phyloP scores from a whole-genome alignment of 2,797 vertebrate species.

The Mastacembelus armatus region DNA sequence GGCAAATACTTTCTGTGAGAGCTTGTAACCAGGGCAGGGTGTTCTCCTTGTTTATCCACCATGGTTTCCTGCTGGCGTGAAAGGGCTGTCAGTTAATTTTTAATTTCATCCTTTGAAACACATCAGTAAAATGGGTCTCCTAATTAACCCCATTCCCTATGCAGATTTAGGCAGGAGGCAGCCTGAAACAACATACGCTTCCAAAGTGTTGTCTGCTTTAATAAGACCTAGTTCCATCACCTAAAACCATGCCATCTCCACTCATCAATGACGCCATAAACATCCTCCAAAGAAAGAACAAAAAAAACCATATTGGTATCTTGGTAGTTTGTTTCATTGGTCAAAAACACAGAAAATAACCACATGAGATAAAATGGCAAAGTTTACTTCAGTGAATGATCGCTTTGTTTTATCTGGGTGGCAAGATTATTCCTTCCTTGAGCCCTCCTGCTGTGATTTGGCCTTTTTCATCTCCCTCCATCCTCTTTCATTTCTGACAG shows the following conservation, averaged over 20 bases:
- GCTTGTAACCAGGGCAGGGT: constrained; percentile 66
- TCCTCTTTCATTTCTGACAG: constrained; percentile 54
- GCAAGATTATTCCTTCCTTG: constrained; percentile 20
- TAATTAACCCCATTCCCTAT: constrained; percentile 82
- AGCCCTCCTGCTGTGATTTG: constrained; percentile 35
- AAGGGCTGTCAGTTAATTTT: constrained; percentile 76
- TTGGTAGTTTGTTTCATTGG: constrained; percentile 11
- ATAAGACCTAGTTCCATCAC: constrained; percentile 65
- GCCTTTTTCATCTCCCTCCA: constrained; percentile 31
- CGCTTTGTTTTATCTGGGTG: constrained; percentile 22
- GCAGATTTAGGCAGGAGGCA: constrained; percentile 69
- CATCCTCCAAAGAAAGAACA: constrained; percentile 13
- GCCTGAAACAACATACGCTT: constrained; percentile 70
- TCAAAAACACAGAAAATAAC: constrained; percentile 27
- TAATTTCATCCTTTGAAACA: constrained; percentile 83
- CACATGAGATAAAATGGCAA: constrained; percentile 8
- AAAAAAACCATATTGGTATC: background rate
- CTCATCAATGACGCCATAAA: constrained; percentile 10
- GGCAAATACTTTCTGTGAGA: constrained; percentile 57
- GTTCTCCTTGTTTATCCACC: constrained; percentile 74
- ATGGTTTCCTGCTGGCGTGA: constrained; percentile 64
- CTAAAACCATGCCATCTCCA: constrained; percentile 34
- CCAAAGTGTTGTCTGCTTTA: constrained; percentile 66
- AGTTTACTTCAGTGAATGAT: constrained; percentile 43
- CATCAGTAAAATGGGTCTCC: constrained; percentile 77